phyloP scores from a whole-genome alignment of 2,797 vertebrate genomes.

The Sebastes hopkinsi region DNA sequence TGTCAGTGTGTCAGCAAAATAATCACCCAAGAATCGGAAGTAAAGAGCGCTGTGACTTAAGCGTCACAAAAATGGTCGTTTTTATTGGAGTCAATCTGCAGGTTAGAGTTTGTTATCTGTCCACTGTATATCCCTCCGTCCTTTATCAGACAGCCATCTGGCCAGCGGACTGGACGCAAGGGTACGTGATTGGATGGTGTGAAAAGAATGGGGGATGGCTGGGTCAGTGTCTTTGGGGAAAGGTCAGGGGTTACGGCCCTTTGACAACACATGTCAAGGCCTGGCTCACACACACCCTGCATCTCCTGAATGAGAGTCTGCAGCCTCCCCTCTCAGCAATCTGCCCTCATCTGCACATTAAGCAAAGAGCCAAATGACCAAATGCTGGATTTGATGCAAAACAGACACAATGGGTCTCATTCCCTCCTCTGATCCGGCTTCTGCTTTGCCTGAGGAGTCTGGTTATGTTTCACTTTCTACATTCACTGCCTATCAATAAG shows the following conservation, averaged over 20 bases:
- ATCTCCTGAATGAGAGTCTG: constrained; percentile 76
- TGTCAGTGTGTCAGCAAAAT: background rate
- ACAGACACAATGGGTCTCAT: constrained; percentile 54
- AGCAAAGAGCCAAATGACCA: constrained; percentile 64
- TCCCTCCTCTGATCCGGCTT: constrained; percentile 31
- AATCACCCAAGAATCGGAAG: background rate
- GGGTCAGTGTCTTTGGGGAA: constrained; percentile 78
- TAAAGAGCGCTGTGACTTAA: background rate
- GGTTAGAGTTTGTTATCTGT: constrained; percentile 41
- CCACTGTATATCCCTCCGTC: constrained; percentile 56
- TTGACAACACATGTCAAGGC: constrained; percentile 82
- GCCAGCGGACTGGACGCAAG: constrained; percentile 67
- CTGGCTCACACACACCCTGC: constrained; percentile 67
- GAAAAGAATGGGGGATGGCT: constrained; percentile 72
- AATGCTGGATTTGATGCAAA: constrained; percentile 68
- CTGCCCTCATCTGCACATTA: constrained; percentile 70
- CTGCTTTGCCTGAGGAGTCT: constrained; percentile 26
- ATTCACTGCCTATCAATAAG: background rate
- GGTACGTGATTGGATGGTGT: constrained; percentile 72
- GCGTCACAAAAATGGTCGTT: background rate
- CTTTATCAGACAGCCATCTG: constrained; percentile 84
- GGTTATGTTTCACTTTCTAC: background rate
- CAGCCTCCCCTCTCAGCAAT: constrained; percentile 61
- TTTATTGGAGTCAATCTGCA: constrained; percentile 29
- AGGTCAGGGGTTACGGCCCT: constrained; percentile 79